phyloP scores from a whole-genome alignment of 2,113 vertebrate genomes.

The Oncorhynchus mykiss region DNA sequence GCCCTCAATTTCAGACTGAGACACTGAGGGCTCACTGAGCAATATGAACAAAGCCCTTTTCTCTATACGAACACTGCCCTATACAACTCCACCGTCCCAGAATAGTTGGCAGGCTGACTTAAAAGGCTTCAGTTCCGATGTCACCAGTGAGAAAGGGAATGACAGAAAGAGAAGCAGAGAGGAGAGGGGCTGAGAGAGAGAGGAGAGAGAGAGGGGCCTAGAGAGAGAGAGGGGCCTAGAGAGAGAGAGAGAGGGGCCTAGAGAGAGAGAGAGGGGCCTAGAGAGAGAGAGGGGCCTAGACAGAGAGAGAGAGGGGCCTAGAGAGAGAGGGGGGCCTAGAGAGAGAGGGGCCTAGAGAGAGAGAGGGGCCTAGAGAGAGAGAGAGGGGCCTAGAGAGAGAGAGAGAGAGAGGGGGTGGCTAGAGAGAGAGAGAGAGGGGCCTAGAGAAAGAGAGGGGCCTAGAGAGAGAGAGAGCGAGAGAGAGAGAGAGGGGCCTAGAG shows the following conservation, averaged over 20 bases:
- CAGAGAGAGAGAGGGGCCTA: rapidly evolving
- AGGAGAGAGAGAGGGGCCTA: background rate
- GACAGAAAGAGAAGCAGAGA: background rate
- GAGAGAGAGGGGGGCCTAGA: background rate
- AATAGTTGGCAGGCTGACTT: background rate
- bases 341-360: too few species aligned
- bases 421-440: rapidly evolving
- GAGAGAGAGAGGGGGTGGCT: background rate
- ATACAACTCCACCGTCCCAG: background rate
- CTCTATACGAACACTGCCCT: background rate
- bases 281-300: background rate
- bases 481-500: too few species aligned
- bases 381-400: background rate
- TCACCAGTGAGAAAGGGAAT: background rate
- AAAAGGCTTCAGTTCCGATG: background rate
- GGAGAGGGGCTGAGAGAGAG: too few species aligned
- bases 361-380: background rate
- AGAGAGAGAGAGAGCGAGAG: too few species aligned
- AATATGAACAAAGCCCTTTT: background rate
- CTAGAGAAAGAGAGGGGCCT: background rate
- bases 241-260: background rate
- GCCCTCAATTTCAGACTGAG: background rate
- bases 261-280: too few species aligned
- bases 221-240: background rate
- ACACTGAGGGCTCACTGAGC: background rate